Evolutionary conservation across 2,888 invertebrate species (phyloP), one percentile per base, ranked within the genome.

Genomic region (Hypena proboscidalis): DNA sequence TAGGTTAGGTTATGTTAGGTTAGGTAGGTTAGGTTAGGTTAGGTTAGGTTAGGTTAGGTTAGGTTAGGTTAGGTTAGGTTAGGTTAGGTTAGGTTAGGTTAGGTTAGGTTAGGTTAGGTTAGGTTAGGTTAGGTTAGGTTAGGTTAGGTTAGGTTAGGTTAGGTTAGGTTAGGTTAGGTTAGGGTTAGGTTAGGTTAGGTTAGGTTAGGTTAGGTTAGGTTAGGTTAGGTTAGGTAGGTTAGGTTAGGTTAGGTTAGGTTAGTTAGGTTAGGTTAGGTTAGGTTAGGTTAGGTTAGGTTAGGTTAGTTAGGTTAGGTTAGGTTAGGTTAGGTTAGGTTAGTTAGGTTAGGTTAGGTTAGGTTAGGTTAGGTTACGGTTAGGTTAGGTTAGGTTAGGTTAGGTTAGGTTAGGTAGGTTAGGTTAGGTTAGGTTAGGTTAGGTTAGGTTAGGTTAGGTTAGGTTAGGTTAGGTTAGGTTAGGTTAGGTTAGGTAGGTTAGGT

Each of bases 131-230:
- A 54, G 54, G 58, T 54, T 58, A 53, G 48, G 57, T 53, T 57
- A 50, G 53, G 47, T 57, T 52, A 53, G 58, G 54, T 58, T 58
- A 58, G 54, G 58, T 58, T 54, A 54, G 57, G 57, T 57, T 53
- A 50, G 52, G 56, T 56, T 53, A 47, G 57, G 53, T 58, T 58
- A 53, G 58, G 58, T 58, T 58, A 53, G 57, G 57, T 58, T 58
- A 53, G 58, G 58, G 58, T 58, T 58, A 53, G 57, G 57, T 58
- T 58, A 53, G 58, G 58, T 58, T 58, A 51, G 58, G 58, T 58
- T 58, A 49, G 54, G 58, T 58, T 58, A 54, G 58, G 57, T 57
- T 34, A 44, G 47, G 52, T 47, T 58, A 48, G 53, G 52, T 57
- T 51, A 51, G 45, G 42, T 41, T 51, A 45, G 45, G 44, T 45